phyloP scores from a whole-genome alignment of 2,888 invertebrate species.

The Silvanus unidentatus region DNA sequence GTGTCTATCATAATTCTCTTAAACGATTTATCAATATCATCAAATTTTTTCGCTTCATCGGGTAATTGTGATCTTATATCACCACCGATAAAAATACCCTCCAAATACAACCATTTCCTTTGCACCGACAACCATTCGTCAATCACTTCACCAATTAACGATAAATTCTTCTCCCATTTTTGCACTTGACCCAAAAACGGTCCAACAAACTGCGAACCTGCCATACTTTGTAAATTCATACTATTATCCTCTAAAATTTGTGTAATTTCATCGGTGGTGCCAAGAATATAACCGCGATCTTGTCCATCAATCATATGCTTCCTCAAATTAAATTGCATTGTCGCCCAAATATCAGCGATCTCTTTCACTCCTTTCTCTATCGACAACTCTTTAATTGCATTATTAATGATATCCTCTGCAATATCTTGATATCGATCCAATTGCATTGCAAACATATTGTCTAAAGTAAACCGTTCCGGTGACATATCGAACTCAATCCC shows the following conservation, averaged over 20 bases:
- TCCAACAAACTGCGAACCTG: constrained; percentile 82
- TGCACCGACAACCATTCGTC: constrained; percentile 85
- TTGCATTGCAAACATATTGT: constrained; percentile 91
- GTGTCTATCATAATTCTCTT: constrained; percentile 81
- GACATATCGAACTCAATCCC: constrained; percentile 80
- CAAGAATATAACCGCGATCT: constrained; percentile 72
- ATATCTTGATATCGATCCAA: constrained; percentile 79
- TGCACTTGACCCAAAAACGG: constrained; percentile 80
- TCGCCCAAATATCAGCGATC: constrained; percentile 69
- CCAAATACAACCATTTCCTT: constrained; percentile 86
- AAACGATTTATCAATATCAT: constrained; percentile 77
- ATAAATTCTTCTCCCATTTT: constrained; percentile 77
- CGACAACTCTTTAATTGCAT: constrained; percentile 84
- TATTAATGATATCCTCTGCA: constrained; percentile 79
- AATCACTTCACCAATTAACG: constrained; percentile 76
- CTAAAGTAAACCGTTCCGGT: constrained; percentile 76
- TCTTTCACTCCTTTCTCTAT: constrained; percentile 85
- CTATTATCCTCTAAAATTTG: constrained; percentile 81
- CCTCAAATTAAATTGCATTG: constrained; percentile 57
- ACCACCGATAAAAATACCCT: constrained; percentile 86
- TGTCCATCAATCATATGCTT: constrained; percentile 67
- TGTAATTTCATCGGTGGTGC: constrained; percentile 76
- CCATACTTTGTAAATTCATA: constrained; percentile 88
- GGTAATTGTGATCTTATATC: constrained; percentile 83
- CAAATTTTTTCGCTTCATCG: constrained; percentile 86